These are phyloP conservation scores for Nasonia oneida DNA, from an alignment of 2,888 invertebrate genomes.

Conservation along the genomic window DNA sequence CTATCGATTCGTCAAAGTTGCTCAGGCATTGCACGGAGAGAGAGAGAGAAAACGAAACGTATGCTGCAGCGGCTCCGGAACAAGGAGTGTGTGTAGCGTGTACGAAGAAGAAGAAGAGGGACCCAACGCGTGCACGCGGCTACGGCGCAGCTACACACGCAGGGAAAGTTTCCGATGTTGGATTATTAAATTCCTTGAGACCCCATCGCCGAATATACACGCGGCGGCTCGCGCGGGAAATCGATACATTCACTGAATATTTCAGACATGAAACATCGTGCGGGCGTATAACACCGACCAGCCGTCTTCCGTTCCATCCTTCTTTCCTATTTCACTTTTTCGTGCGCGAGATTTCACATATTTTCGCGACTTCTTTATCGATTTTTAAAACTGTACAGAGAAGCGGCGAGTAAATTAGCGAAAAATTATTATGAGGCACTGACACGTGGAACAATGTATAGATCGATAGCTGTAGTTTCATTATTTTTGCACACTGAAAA, in stretches of 20 bases:
- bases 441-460: no score
- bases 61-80: conserved; percentile 3
- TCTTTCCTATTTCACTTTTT: conserved; percentile 15
- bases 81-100: not conserved
- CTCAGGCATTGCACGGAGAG: conserved; percentile 24
- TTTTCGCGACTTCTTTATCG: not conserved
- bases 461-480: not conserved
- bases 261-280: conserved; percentile 70
- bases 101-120: conserved; percentile 11
- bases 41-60: not conserved
- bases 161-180: conserved; percentile 75
- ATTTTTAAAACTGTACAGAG: not conserved
- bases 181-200: conserved; percentile 79
- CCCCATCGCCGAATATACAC: conserved; percentile 75
- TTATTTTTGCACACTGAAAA: not conserved
- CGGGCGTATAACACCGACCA: not conserved
- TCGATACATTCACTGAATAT: conserved; percentile 79
- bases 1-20: conserved; percentile 5
- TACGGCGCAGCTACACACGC: not conserved
- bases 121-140: not conserved
- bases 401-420: not conserved
- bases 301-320: conserved; percentile 44
- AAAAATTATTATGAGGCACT: no score
- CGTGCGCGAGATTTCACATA: not conserved
- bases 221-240: conserved; percentile 63